A percentile compares a stretch with the other conserved stretches of the same genome.
Conservation (phyloP, 2,888 invertebrate species). For the Liopterus haemorrhoidalis region DNA sequence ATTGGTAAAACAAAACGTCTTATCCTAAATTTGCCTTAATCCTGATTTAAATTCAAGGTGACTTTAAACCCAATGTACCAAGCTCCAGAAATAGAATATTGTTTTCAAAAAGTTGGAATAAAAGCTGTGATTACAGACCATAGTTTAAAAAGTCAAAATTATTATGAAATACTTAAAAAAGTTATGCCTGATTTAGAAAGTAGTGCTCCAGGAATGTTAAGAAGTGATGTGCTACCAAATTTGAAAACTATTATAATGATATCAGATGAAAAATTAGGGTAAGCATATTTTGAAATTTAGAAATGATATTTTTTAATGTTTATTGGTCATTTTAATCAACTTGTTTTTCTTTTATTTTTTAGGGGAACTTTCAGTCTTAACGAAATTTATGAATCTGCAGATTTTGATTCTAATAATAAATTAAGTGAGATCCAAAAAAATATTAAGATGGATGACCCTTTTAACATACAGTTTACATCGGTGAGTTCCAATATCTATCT, state of each 20-base stretch:
- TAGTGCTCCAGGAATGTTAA: slow-evolving; percentile 47
- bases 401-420: slow-evolving; percentile 36
- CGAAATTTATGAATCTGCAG: slow-evolving; percentile 43
- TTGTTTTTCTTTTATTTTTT: too few species aligned
- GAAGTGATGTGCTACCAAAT: slow-evolving; percentile 47
- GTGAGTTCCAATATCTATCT: slow-evolving; percentile 39
- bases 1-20: too few species aligned
- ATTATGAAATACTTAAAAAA: slow-evolving; percentile 56
- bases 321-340: too few species aligned
- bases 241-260: slow-evolving; percentile 54
- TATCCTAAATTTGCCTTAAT: too few species aligned
- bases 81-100: slow-evolving; percentile 62
- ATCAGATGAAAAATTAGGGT: slow-evolving; percentile 51
- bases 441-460: slow-evolving; percentile 61
- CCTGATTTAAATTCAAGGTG: slow-evolving; percentile 50
- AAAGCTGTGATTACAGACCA: slow-evolving; percentile 62
- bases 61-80: slow-evolving; percentile 73
- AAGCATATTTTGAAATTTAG: slow-evolving; percentile 37
- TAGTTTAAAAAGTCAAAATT: slow-evolving; percentile 58
- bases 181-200: slow-evolving; percentile 55
- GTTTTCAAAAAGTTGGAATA: slow-evolving; percentile 63
- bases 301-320: too few species aligned
- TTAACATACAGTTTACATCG: slow-evolving; percentile 79
- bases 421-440: slow-evolving; percentile 45
- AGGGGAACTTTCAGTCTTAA: slow-evolving; percentile 44